Evolutionary conservation across 2,113 vertebrate species (phyloP), one percentile per base, ranked within the genome.

Genomic region (Brachirus orientalis): DNA sequence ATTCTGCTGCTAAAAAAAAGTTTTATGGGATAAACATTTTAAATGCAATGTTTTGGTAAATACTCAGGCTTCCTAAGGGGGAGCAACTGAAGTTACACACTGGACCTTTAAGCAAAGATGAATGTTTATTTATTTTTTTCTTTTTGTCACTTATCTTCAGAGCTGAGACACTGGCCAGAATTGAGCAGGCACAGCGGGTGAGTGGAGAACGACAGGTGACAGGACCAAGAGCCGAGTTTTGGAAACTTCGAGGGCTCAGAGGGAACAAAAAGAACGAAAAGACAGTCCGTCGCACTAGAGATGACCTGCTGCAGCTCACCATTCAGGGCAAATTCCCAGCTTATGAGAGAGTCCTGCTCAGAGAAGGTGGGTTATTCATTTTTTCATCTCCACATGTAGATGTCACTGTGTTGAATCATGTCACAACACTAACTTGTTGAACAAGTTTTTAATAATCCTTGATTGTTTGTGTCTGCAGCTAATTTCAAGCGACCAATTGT

Each of bases 401-500:
- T 14, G 1, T 16, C 22, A 1, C 48, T 13, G 0, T 20, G 7
- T 13, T 40, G 2, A 53, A 11, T 53, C 17, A 28, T 28, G 7
- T 50, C 9, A 14, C 16, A 1, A 40, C 7, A 22, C 1, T 0
- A 35, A 45, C 41, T 44, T 8, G 43, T 13, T 2, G 7, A 70
- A 47, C 38, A 0, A 16, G 63, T 70, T 78, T 28, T 61, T 46
- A 62, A 76, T 33, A 17, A 10, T 0, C 11, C 40, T 55, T 17
- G 56, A 8, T 12, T 36, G 1, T 82, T 58, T 79, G 35, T 45
- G 43, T 73, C 46, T 75, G 8, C 91, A 99, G 98, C 98, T 57
- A 95, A 91, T 74, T 99, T 99, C 86, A 97, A 95, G 87, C 92
- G 98, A 1, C 98, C 98, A 0, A 95, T 99, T 38, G 97, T 99